A percentile compares a stretch with the other conserved stretches of the same genome.
These are phyloP conservation scores for Ciconia nigra DNA, from an alignment of 2,797 vertebrate species.

Conservation along the genomic window DNA sequence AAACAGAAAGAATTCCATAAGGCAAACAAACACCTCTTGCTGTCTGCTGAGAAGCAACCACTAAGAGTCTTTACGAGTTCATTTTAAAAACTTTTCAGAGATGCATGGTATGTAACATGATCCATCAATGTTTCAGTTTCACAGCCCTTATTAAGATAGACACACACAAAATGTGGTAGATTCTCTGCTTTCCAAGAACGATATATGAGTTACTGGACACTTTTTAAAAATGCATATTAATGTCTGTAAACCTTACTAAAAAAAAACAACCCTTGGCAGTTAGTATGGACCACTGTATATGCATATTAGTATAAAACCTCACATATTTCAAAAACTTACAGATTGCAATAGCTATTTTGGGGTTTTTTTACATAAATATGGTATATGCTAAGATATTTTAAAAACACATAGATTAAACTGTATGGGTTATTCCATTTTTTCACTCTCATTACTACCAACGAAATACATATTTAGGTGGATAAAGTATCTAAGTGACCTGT, in stretches of 20 bases:
- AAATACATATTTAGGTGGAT: not conserved
- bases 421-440: not conserved
- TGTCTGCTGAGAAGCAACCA: constrained; percentile 59
- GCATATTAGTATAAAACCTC: not conserved
- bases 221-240: not conserved
- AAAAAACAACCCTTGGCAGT: not conserved
- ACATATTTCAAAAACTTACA: not conserved
- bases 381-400: not conserved
- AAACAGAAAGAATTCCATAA: constrained; percentile 41
- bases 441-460: not conserved
- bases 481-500: not conserved
- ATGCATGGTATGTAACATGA: not conserved
- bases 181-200: not conserved
- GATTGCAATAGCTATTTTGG: not conserved
- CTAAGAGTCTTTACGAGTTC: constrained; percentile 59
- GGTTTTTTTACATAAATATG: not conserved
- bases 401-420: not conserved
- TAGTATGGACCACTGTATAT: not conserved
- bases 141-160: not conserved
- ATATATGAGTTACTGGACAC: not conserved
- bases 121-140: constrained; percentile 2
- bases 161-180: not conserved
- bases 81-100: constrained; percentile 70
- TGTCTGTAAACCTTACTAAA: not conserved
- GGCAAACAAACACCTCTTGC: constrained; percentile 64